Conservation (phyloP, 2,113 vertebrate species). For the Origma solitaria region DNA sequence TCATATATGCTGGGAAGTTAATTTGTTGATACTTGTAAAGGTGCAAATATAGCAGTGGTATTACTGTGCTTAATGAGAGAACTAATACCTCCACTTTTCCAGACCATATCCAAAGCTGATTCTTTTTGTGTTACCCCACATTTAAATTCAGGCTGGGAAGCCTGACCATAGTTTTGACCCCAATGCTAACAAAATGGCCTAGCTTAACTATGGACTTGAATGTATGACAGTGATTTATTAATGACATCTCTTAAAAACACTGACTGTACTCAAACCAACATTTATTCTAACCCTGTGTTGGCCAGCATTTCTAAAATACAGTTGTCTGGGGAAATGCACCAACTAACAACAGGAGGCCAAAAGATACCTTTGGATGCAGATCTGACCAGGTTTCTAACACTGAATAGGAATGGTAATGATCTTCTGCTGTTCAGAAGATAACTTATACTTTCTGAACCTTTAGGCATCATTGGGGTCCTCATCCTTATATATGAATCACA, state of each 20-base stretch:
- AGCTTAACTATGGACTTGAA: neutral
- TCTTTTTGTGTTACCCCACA: neutral
- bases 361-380: neutral
- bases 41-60: neutral
- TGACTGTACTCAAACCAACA: neutral
- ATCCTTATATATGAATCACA: neutral
- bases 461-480: neutral
- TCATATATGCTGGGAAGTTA: neutral
- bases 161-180: neutral
- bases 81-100: neutral
- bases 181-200: neutral
- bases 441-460: neutral
- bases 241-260: neutral
- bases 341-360: neutral
- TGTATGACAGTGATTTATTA: neutral
- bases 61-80: neutral
- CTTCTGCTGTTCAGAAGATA: neutral
- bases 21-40: neutral
- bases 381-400: neutral
- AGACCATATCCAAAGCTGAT: rapidly evolving
- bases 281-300: neutral
- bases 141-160: neutral
- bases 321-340: neutral
- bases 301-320: neutral
- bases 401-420: neutral